Conservation (phyloP, 2,113 vertebrate genomes). For the Microtus ochrogaster region DNA sequence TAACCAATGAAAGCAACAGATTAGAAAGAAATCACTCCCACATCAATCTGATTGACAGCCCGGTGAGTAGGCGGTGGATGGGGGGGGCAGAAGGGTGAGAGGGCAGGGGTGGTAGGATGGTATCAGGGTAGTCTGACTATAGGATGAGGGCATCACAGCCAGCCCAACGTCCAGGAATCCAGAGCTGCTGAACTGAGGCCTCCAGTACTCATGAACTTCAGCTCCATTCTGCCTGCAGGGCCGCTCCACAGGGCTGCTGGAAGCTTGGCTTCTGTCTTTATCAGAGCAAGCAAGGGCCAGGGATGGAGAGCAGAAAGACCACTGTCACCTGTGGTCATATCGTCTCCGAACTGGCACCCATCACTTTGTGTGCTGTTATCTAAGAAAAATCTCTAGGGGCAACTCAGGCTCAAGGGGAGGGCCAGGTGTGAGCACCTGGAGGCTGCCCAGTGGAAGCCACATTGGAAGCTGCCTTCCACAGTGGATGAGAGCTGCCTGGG, state of each 20-base stretch:
- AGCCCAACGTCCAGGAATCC: background rate
- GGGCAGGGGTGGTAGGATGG: background rate
- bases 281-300: fast-evolving
- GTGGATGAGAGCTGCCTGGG: no score
- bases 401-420: background rate
- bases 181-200: background rate
- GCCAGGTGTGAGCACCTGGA: background rate
- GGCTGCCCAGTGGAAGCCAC: fast-evolving
- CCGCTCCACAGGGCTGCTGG: fast-evolving
- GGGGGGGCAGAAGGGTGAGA: background rate
- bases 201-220: background rate
- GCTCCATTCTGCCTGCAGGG: fast-evolving
- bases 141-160: background rate
- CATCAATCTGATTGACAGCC: background rate
- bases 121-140: background rate
- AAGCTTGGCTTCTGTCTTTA: fast-evolving
- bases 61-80: background rate
- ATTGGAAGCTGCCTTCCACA: fast-evolving
- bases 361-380: fast-evolving
- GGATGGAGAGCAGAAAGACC: background rate
- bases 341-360: background rate
- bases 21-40: no score
- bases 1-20: no score
- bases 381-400: background rate
- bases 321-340: background rate